Evolutionary conservation across 2,888 invertebrate genomes (phyloP).

Genomic region (Chloroclystis v-ata): DNA sequence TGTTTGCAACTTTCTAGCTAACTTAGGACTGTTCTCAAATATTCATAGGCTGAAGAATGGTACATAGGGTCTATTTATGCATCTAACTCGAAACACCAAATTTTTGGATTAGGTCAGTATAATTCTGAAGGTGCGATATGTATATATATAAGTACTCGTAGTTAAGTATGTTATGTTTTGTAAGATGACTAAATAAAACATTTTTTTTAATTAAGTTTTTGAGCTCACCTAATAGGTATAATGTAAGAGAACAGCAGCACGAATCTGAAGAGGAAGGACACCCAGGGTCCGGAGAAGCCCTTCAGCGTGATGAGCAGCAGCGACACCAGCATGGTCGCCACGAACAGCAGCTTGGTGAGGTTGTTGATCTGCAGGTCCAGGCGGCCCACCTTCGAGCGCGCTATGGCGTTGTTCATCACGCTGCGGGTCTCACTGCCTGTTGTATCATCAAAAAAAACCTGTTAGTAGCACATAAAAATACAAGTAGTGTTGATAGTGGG

Average conservation of each 20-base stretch:
- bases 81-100: too few species aligned
- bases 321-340: constrained; percentile 92
- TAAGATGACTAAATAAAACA: not conserved
- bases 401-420: constrained; percentile 98
- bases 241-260: constrained; percentile 98
- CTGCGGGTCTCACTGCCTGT: constrained; percentile 95
- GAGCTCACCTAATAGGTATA: constrained; percentile 92
- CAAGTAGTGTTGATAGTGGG: too few species aligned
- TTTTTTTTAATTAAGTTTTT: not conserved
- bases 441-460: constrained; percentile 7
- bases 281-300: constrained; percentile 98
- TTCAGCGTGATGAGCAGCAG: constrained; percentile 97
- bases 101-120: too few species aligned
- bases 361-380: constrained; percentile 98
- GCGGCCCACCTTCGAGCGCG: constrained; percentile 96
- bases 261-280: constrained; percentile 96
- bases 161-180: too few species aligned
- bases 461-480: too few species aligned
- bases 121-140: too few species aligned
- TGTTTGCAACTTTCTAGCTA: too few species aligned
- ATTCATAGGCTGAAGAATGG: too few species aligned
- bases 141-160: too few species aligned
- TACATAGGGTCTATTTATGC: too few species aligned
- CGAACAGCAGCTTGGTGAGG: constrained; percentile 95
- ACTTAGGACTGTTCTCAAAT: too few species aligned